Evolutionary conservation across 2,113 vertebrate genomes (phyloP).

Genomic region (Todiramphus chloris): DNA sequence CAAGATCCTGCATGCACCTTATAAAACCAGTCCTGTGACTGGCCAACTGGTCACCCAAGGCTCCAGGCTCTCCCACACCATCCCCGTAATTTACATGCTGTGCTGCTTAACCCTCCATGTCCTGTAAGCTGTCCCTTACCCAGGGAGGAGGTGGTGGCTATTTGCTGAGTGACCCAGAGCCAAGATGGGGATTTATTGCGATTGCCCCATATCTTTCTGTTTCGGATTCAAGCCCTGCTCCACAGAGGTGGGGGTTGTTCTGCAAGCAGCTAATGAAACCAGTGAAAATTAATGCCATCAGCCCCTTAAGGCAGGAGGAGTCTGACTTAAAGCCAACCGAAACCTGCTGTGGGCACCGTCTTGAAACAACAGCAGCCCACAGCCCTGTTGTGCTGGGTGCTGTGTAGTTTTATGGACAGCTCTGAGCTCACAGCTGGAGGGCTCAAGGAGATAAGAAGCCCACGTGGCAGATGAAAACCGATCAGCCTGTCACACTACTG

Average conservation of each 20-base stretch:
- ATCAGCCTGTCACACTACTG: neutral
- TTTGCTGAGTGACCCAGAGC: neutral
- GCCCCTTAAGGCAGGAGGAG: neutral
- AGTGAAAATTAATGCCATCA: neutral
- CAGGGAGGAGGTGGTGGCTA: neutral
- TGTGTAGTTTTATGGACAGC: neutral
- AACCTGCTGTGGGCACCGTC: neutral
- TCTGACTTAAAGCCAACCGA: neutral
- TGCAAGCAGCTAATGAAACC: neutral
- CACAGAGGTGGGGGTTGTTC: neutral
- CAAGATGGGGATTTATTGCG: neutral
- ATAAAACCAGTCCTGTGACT: neutral
- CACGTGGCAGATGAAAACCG: fast-evolving
- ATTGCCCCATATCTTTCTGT: neutral
- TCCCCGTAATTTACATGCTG: neutral
- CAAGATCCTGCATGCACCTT: neutral
- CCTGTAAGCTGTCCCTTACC: neutral
- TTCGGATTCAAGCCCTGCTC: neutral
- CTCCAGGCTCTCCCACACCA: neutral
- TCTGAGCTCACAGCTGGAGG: neutral
- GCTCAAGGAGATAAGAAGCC: neutral
- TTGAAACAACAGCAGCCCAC: neutral
- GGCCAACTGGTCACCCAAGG: neutral
- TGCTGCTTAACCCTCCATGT: neutral
- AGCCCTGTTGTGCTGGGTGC: neutral